phyloP scores from a whole-genome alignment of 2,888 invertebrate genomes.

The Rhodophaea formosa region DNA sequence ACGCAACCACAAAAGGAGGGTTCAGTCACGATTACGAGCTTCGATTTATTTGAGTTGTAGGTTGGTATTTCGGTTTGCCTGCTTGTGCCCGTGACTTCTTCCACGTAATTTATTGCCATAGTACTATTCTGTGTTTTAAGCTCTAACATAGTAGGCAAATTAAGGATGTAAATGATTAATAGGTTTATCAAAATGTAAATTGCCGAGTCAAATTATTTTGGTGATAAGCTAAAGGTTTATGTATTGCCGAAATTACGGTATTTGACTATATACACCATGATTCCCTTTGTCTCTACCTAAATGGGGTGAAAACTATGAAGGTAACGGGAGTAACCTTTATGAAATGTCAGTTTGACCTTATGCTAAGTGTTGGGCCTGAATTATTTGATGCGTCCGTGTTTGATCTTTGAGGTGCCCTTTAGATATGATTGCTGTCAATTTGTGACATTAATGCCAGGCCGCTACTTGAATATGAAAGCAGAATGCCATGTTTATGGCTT shows the following conservation, averaged over 20 bases:
- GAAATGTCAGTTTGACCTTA: conserved; percentile 81
- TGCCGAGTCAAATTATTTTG: too few species aligned
- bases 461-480: conserved; percentile 23
- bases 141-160: too few species aligned
- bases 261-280: neutral
- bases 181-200: too few species aligned
- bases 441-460: conserved; percentile 41
- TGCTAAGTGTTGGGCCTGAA: conserved; percentile 65
- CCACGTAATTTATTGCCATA: too few species aligned
- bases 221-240: neutral
- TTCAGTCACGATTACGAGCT: neutral
- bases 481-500: conserved; percentile 10
- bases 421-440: conserved; percentile 64
- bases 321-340: conserved; percentile 28
- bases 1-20: neutral
- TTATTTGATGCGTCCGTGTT: conserved; percentile 59
- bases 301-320: conserved; percentile 33
- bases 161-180: too few species aligned
- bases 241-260: neutral
- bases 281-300: conserved; percentile 53
- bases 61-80: too few species aligned
- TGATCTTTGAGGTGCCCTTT: conserved; percentile 74
- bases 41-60: too few species aligned
- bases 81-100: too few species aligned
- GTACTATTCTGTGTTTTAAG: too few species aligned